These are phyloP conservation scores for Moxostoma hubbsi DNA, from an alignment of 2,797 vertebrate species.

Conservation along the genomic window DNA sequence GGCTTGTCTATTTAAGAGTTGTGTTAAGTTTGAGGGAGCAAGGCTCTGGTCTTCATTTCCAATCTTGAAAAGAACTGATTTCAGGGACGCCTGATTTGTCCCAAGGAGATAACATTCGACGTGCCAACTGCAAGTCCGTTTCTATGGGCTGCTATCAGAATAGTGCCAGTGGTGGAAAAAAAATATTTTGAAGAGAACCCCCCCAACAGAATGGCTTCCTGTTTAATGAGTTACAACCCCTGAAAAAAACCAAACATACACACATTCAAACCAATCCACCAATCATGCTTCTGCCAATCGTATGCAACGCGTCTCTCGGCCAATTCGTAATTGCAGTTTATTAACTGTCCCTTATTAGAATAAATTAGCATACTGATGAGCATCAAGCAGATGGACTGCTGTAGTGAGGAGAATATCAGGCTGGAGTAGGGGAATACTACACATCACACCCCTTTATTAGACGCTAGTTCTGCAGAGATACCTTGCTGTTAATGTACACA, in stretches of 20 bases:
- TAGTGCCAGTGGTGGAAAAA: slow-evolving; percentile 57
- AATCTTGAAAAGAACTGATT: slow-evolving; percentile 70
- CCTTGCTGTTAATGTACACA: slow-evolving; percentile 6
- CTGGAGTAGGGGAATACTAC: slow-evolving; percentile 58
- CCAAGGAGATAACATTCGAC: slow-evolving; percentile 65
- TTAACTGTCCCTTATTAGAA: slow-evolving; percentile 88
- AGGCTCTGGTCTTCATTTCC: slow-evolving; percentile 64
- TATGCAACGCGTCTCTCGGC: slow-evolving; percentile 72
- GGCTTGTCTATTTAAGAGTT: slow-evolving; percentile 47
- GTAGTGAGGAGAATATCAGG: slow-evolving; percentile 70
- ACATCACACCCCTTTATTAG: slow-evolving; percentile 45
- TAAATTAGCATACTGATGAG: slow-evolving; percentile 87
- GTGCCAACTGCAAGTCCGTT: slow-evolving; percentile 54
- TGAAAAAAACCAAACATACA: slow-evolving; percentile 27
- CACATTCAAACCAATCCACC: slow-evolving; percentile 7
- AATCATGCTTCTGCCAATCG: slow-evolving; percentile 64
- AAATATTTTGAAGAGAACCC: slow-evolving; percentile 46
- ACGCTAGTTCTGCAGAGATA: neutral
- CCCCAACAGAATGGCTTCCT: slow-evolving; percentile 23
- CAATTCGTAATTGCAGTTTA: slow-evolving; percentile 87
- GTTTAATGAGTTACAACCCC: slow-evolving; percentile 22
- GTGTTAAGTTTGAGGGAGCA: slow-evolving; percentile 59
- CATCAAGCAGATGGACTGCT: slow-evolving; percentile 80
- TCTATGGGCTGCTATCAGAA: slow-evolving; percentile 68
- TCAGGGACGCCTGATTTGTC: slow-evolving; percentile 69